Percentiles rank a stretch among this genome's conserved stretches.
These are phyloP conservation scores for Pelvicachromis taeniatus DNA, from an alignment of 2,113 vertebrate genomes.

Conservation along the genomic window DNA sequence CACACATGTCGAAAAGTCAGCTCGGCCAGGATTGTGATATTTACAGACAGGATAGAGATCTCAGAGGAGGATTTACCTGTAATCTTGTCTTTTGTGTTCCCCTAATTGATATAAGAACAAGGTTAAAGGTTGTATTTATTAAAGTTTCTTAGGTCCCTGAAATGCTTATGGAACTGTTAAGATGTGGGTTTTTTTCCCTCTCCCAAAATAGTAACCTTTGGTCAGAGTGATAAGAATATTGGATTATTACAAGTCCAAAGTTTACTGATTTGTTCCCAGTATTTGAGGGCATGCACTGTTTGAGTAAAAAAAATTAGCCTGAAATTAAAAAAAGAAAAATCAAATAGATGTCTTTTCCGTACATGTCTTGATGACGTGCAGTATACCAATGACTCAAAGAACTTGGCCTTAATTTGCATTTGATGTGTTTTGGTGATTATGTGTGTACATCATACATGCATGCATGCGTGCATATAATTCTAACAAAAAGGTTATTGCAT, in stretches of 20 bases:
- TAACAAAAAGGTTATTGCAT: not conserved
- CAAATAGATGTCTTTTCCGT: not conserved
- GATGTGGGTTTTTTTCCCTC: slow-evolving; percentile 3
- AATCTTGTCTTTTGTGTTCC: slow-evolving; percentile 6
- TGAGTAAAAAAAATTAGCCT: not conserved
- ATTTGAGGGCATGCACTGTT: slow-evolving; percentile 3
- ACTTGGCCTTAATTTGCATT: slow-evolving; percentile 55
- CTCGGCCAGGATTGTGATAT: slow-evolving; percentile 10
- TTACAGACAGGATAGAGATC: slow-evolving; percentile 19
- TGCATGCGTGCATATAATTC: not conserved
- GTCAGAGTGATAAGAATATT: not conserved
- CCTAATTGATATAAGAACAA: not conserved
- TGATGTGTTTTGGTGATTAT: slow-evolving; percentile 11
- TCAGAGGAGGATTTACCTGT: not conserved
- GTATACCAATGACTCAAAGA: slow-evolving; percentile 52
- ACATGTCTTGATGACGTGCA: slow-evolving; percentile 7
- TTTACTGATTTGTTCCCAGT: slow-evolving; percentile 36
- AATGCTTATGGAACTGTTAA: slow-evolving; percentile 7
- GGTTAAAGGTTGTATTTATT: slow-evolving; percentile 56
- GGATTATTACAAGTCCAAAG: not conserved
- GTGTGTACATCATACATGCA: not conserved
- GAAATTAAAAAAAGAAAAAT: not conserved
- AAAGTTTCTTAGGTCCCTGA: slow-evolving; percentile 16
- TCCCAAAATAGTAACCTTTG: slow-evolving; percentile 17
- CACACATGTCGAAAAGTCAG: not conserved